phyloP scores from a whole-genome alignment of 2,113 vertebrate genomes.

The Brachypteracias leptosomus region DNA sequence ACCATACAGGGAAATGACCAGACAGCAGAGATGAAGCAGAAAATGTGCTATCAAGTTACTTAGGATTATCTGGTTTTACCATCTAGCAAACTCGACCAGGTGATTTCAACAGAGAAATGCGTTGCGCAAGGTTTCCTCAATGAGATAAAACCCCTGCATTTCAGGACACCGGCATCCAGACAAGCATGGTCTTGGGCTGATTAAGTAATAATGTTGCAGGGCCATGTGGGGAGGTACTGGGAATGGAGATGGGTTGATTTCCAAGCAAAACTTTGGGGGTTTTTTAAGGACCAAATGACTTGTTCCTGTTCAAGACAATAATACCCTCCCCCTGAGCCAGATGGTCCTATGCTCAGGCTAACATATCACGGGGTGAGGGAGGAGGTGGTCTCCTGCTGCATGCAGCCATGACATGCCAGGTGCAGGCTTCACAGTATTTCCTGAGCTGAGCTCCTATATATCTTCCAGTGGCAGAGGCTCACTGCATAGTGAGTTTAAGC shows the following conservation, averaged over 20 bases:
- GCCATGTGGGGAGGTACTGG: background rate
- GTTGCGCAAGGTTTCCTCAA: background rate
- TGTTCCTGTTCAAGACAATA: background rate
- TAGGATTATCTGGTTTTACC: background rate
- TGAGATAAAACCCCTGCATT: background rate
- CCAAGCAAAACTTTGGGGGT: background rate
- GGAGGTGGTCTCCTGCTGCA: background rate
- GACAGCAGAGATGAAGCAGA: background rate
- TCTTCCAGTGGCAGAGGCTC: background rate
- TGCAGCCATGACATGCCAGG: background rate
- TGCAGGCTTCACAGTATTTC: background rate
- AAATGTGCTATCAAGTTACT: background rate
- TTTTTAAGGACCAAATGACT: background rate
- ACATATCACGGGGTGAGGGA: background rate
- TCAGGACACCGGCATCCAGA: fast-evolving
- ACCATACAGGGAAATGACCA: background rate
- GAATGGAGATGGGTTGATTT: background rate
- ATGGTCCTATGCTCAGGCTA: background rate
- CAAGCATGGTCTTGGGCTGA: background rate
- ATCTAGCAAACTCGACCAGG: background rate
- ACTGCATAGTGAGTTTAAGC: background rate
- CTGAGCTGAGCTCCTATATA: background rate
- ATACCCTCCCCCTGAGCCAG: background rate
- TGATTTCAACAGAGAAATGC: background rate
- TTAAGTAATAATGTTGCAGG: background rate